These are phyloP conservation scores for Chunga burmeisteri DNA, from an alignment of 2,113 vertebrate genomes.

Conservation along the genomic window DNA sequence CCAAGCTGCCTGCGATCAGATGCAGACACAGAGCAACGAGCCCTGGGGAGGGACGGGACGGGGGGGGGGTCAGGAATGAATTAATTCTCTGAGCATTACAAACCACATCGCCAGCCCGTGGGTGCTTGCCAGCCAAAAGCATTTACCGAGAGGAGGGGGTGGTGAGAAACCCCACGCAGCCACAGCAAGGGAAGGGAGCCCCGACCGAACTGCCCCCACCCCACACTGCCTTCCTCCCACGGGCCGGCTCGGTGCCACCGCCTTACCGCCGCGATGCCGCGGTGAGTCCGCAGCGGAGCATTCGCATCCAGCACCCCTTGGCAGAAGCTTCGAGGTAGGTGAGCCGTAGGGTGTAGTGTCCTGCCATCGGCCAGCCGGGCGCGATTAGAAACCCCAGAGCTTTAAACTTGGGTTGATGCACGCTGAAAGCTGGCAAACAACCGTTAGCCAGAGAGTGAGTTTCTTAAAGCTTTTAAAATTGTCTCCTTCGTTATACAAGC, in stretches of 20 bases:
- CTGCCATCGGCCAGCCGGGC: neutral
- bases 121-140: neutral
- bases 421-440: neutral
- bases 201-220: rapidly evolving
- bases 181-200: neutral
- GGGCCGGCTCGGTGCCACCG: neutral
- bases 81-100: neutral
- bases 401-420: neutral
- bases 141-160: neutral
- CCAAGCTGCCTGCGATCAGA: neutral
- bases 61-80: neutral
- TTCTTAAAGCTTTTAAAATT: neutral
- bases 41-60: neutral
- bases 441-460: neutral
- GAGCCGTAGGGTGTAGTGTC: neutral
- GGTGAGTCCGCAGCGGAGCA: neutral
- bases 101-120: neutral
- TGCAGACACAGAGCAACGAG: neutral
- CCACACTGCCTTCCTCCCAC: neutral
- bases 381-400: neutral
- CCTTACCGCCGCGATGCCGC: neutral
- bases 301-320: neutral
- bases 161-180: neutral
- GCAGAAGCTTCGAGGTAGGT: neutral
- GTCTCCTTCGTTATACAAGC: conserved; percentile 18